phyloP scores from a whole-genome alignment of 1,140 invertebrate genomes.

The Musca domestica region DNA sequence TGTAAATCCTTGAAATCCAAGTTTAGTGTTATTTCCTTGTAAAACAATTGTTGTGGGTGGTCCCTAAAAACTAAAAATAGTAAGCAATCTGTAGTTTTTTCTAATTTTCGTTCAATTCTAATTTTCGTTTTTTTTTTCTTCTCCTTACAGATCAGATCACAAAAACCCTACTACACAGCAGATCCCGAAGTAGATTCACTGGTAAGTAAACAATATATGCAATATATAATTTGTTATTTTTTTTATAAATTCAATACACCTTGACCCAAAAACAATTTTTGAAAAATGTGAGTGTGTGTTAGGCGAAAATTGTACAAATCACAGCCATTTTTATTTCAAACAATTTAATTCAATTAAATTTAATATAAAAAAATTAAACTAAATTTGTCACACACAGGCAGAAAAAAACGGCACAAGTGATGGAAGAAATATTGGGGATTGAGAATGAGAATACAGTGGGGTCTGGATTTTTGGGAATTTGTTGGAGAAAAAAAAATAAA shows the following conservation, averaged over 20 bases:
- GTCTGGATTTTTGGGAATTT: too few relatives aligned
- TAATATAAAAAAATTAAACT: slow-evolving; percentile 26
- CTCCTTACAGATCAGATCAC: slow-evolving; percentile 90
- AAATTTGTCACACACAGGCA: slow-evolving; percentile 26
- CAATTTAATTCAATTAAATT: slow-evolving; percentile 29
- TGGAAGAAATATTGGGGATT: slow-evolving; percentile 1
- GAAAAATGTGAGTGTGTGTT: too few relatives aligned
- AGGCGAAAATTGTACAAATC: too few relatives aligned
- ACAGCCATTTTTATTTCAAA: slow-evolving; percentile 13
- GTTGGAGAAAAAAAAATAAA: background rate
- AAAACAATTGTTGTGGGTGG: too few relatives aligned
- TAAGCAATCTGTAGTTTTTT: background rate
- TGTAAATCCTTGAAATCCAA: background rate
- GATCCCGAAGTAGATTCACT: slow-evolving; percentile 97
- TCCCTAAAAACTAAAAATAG: too few relatives aligned
- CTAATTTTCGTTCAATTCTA: background rate
- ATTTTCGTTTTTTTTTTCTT: slow-evolving; percentile 43
- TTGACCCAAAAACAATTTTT: slow-evolving; percentile 41
- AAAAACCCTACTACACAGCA: slow-evolving; percentile 97
- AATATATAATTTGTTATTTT: background rate
- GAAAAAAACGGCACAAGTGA: background rate
- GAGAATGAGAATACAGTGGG: too few relatives aligned
- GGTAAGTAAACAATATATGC: slow-evolving; percentile 68
- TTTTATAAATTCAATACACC: slow-evolving; percentile 31
- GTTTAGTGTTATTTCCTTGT: too few relatives aligned